These are phyloP conservation scores for Syritta pipiens DNA, from an alignment of 2,888 invertebrate genomes.

Conservation along the genomic window DNA sequence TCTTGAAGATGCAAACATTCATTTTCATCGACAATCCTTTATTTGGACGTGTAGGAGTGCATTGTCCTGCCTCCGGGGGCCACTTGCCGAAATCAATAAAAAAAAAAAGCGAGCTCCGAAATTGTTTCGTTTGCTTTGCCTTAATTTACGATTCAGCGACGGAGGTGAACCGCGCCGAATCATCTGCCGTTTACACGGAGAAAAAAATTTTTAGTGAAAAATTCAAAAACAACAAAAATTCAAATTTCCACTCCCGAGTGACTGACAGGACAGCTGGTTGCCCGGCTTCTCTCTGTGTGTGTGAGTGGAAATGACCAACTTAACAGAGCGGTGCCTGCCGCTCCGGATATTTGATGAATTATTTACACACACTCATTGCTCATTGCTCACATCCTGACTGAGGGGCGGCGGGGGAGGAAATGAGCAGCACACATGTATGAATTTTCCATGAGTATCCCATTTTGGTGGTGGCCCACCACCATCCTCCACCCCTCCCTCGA, in stretches of 20 bases:
- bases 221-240: neutral
- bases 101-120: neutral
- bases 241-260: neutral
- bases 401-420: slow-evolving; percentile 1
- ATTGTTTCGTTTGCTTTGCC: slow-evolving; percentile 15
- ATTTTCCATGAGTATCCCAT: slow-evolving; percentile 15
- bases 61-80: slow-evolving; percentile 53
- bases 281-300: too few relatives aligned
- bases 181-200: slow-evolving; percentile 24
- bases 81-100: slow-evolving; percentile 50
- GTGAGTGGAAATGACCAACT: neutral
- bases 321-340: neutral
- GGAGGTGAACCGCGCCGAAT: neutral
- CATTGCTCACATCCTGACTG: neutral
- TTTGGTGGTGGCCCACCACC: too few relatives aligned
- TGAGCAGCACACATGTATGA: slow-evolving; percentile 1
- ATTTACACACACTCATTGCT: slow-evolving; percentile 29
- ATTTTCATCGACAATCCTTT: slow-evolving; percentile 25
- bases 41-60: slow-evolving; percentile 40
- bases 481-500: neutral
- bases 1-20: neutral
- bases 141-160: neutral
- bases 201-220: too few relatives aligned
- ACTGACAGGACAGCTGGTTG: neutral
- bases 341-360: slow-evolving; percentile 35